Conservation (phyloP, 2,113 vertebrate genomes). For the Ivindomyrus marchei region DNA sequence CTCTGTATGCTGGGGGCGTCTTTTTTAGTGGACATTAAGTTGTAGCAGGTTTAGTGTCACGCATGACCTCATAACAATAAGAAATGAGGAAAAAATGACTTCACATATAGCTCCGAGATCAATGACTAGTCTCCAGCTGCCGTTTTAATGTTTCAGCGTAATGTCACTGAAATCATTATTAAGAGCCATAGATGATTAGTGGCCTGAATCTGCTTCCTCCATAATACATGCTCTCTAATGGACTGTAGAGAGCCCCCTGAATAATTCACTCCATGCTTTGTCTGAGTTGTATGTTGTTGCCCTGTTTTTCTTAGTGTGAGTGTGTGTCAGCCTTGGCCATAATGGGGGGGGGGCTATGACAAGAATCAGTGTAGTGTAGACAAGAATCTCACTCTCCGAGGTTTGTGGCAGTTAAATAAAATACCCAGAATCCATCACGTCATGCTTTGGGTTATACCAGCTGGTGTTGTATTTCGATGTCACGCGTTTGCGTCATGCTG, state of each 20-base stretch:
- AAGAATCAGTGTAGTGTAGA: not conserved
- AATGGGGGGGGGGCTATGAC: not conserved
- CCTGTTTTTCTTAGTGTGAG: not conserved
- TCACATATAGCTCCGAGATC: not conserved
- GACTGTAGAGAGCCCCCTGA: conserved; percentile 55
- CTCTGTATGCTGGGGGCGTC: not conserved
- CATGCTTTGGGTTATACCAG: not conserved
- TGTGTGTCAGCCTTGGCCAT: not conserved
- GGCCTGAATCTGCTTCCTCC: conserved; percentile 49
- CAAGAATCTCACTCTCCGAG: not conserved
- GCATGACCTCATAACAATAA: not conserved
- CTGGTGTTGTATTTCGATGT: not conserved
- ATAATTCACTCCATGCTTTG: conserved; percentile 66
- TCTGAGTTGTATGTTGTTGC: conserved; percentile 50
- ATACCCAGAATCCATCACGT: not conserved
- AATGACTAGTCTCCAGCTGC: not conserved
- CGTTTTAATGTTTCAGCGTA: conserved; percentile 25
- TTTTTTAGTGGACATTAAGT: not conserved
- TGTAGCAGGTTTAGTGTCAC: not conserved
- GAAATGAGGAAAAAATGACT: conserved; percentile 1
- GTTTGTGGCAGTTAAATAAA: not conserved
- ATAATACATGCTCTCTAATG: conserved; percentile 71
- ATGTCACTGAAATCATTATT: conserved; percentile 30
- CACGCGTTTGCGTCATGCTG: not conserved
- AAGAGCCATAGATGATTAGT: conserved; percentile 39